Conservation (phyloP, 2,797 vertebrate species). For the Crenuchus spilurus region DNA sequence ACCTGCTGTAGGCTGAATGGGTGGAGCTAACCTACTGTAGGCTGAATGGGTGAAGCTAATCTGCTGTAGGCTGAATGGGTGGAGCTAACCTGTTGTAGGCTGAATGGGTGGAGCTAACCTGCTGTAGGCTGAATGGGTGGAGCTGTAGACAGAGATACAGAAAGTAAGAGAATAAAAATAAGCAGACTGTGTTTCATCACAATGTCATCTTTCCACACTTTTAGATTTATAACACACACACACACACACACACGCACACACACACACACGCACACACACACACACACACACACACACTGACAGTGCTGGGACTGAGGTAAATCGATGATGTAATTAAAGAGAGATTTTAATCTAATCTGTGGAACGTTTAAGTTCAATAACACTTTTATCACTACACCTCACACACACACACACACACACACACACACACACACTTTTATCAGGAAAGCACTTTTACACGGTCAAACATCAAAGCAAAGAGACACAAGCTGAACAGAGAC, state of each 20-base stretch:
- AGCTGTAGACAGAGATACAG: no score
- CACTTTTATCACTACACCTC: conserved; percentile 40
- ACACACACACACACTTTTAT: not conserved
- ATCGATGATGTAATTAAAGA: conserved; percentile 59
- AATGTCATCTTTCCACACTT: conserved; percentile 26
- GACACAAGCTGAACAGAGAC: not conserved
- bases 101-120: no score
- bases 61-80: no score
- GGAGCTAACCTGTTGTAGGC: no score
- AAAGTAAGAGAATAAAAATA: not conserved
- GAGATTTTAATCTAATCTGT: conserved; percentile 56
- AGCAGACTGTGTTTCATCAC: not conserved
- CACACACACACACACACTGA: not conserved
- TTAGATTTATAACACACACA: conserved; percentile 13
- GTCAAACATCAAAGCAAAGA: not conserved
- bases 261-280: conserved; percentile 11
- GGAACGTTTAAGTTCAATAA: conserved; percentile 47
- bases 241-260: conserved; percentile 14
- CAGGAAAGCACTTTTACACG: not conserved
- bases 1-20: no score
- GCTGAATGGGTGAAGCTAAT: no score
- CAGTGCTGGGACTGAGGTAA: conserved; percentile 25
- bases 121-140: no score
- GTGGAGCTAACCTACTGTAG: no score
- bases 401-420: not conserved